Evolutionary conservation across 2,888 invertebrate species (phyloP), one percentile per base, ranked within the genome.

Genomic region (Sinodicranocentrus sp.): DNA sequence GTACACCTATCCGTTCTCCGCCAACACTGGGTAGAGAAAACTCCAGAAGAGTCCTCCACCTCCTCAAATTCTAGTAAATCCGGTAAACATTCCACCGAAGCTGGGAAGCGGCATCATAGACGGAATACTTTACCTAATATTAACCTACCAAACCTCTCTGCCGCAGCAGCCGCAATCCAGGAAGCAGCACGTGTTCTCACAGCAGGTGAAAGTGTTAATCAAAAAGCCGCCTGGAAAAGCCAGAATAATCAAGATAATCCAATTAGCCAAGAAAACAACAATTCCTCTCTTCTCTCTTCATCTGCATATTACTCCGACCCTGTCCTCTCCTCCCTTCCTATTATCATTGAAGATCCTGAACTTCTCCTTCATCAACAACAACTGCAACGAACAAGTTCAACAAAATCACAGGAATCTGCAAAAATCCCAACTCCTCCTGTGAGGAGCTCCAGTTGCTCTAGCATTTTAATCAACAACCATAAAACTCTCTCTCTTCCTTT

Each of bases 1-100:
- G 78, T 85, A 17, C 63, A 61, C 44, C 77, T 87, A 19, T 82
- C 87, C 21, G 83, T 87, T 19, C 82, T 86, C 2, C 43, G 85
- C 43, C 68, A 67, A 0, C 83, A 87, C 63, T 85, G 85, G 87
- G 39, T 77, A 3, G 84, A 86, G 59, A 79, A 79, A 25, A 15
- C 23, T 2, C 78, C 78, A 52, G 70, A 78, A 68, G 78, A 78
- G 17, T 19, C 43, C 78, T 59, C 70, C 70, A 33, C 57, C 26
- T 68, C 44, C 72, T 23, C 72, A 21, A 39, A n/a, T n/a, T 48
- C 48, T n/a, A n/a, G 15, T 15, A 5, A 3, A 17, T n/a, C 13
- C 21, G 57, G 23, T 5, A 57, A 25, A 15, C 2, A 3, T 15
- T 48, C 57, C 57, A 21, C 39, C 39, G 13, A 6, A 13, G 13